phyloP scores from a whole-genome alignment of 2,888 invertebrate species.

The Synergus itoensis region DNA sequence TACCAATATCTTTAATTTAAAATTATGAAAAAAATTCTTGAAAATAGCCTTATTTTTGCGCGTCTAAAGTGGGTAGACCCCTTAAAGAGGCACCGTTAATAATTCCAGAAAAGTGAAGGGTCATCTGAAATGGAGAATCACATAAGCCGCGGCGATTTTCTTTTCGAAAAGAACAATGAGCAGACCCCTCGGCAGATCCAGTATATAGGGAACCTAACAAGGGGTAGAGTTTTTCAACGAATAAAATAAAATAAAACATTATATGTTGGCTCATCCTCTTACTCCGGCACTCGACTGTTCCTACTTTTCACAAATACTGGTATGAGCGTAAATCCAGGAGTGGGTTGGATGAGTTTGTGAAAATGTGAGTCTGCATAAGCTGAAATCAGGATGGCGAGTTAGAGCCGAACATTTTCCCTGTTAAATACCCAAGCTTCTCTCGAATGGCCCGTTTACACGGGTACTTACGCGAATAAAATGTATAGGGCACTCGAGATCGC shows the following conservation, averaged over 20 bases:
- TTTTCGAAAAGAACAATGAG: constrained; percentile 57
- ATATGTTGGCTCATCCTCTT: constrained; percentile 36
- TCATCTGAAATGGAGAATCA: too few species aligned
- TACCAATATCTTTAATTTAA: too few species aligned
- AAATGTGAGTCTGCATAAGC: constrained; percentile 39
- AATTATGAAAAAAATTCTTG: too few species aligned
- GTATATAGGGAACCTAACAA: constrained; percentile 46
- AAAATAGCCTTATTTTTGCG: too few species aligned
- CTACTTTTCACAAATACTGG: constrained; percentile 28
- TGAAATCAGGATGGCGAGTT: constrained; percentile 39
- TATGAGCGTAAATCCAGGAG: constrained; percentile 20
- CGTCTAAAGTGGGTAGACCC: too few species aligned
- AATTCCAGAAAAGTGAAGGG: too few species aligned
- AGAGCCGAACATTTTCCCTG: constrained; percentile 40
- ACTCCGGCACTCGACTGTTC: constrained; percentile 24
- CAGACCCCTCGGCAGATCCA: background rate
- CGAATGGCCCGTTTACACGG: constrained; percentile 41
- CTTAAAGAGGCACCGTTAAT: too few species aligned
- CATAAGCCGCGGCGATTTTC: constrained; percentile 48
- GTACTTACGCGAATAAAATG: constrained; percentile 40
- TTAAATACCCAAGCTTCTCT: constrained; percentile 39
- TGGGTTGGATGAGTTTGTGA: constrained; percentile 33
- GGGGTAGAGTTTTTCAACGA: constrained; percentile 54
- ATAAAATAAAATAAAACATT: constrained; percentile 61
- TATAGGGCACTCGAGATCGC: constrained; percentile 42